A percentile compares a stretch with the other conserved stretches of the same genome.
Evolutionary conservation across 2,888 invertebrate species (phyloP).

Genomic region (Drosophila neonasuta): DNA sequence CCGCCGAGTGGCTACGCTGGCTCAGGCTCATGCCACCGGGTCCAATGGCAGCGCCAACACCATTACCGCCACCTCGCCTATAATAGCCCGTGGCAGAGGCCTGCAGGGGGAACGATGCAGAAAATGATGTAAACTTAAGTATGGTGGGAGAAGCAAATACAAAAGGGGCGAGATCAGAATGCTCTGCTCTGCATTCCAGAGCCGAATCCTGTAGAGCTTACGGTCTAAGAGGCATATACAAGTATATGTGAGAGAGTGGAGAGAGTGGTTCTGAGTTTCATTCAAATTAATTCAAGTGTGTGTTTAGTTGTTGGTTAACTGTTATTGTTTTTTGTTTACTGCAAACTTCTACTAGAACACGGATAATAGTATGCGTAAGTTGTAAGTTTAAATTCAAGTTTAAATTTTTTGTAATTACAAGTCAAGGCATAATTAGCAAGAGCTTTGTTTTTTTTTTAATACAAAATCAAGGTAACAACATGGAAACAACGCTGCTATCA

Average conservation of each 20-base stretch:
- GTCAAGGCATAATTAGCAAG: constrained; percentile 55
- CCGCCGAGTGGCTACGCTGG: constrained; percentile 93
- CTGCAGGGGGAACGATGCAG: constrained; percentile 33
- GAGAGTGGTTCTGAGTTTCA: constrained; percentile 39
- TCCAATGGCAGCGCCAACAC: constrained; percentile 79
- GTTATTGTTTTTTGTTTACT: constrained; percentile 41
- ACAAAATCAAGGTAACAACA: constrained; percentile 60
- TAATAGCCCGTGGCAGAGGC: constrained; percentile 80
- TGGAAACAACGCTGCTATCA: constrained; percentile 40
- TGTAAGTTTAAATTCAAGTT: constrained; percentile 36
- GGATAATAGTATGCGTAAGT: constrained; percentile 33
- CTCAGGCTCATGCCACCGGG: constrained; percentile 82
- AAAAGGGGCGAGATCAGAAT: neutral
- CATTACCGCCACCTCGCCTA: constrained; percentile 80
- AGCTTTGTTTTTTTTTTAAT: constrained; percentile 11
- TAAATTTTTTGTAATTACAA: constrained; percentile 25
- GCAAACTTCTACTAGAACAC: constrained; percentile 73
- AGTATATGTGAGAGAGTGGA: constrained; percentile 26
- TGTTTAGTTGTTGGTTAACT: constrained; percentile 37
- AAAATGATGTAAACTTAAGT: constrained; percentile 24
- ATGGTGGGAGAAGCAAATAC: neutral
- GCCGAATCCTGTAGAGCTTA: constrained; percentile 28
- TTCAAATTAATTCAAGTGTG: constrained; percentile 42
- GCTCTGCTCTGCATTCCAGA: constrained; percentile 22
- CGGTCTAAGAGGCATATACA: constrained; percentile 12